Evolutionary conservation across 2,888 invertebrate species (phyloP).

Genomic region (Busseola fusca): DNA sequence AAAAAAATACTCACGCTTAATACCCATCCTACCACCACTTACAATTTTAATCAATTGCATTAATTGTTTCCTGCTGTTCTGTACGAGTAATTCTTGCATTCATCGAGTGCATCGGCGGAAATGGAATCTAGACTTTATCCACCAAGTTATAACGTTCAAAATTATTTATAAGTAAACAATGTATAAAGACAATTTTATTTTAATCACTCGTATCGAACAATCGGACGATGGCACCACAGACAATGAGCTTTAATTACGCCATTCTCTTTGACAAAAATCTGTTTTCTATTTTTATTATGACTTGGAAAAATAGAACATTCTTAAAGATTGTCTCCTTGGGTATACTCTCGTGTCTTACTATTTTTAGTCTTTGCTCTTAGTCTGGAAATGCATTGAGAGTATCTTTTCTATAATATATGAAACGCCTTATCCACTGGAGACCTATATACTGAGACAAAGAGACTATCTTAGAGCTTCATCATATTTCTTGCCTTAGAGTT

Average conservation of each 20-base stretch:
- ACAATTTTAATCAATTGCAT: constrained; percentile 75
- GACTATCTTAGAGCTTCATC: background rate
- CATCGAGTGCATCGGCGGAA: constrained; percentile 23
- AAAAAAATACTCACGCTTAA: constrained; percentile 47
- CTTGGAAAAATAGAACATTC: constrained; percentile 17
- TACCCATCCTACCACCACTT: constrained; percentile 59
- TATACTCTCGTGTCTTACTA: background rate
- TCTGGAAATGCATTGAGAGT: constrained; percentile 4
- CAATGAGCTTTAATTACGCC: constrained; percentile 78
- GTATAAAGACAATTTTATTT: constrained; percentile 74
- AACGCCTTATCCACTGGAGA: background rate
- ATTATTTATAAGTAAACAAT: constrained; percentile 31
- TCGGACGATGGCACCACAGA: constrained; percentile 72
- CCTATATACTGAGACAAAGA: background rate
- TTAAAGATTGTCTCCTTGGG: constrained; percentile 11
- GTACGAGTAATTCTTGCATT: constrained; percentile 58
- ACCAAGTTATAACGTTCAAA: constrained; percentile 15
- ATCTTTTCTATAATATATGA: background rate
- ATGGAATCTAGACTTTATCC: constrained; percentile 19
- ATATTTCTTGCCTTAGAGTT: background rate
- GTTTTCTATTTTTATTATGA: constrained; percentile 47
- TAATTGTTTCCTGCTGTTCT: constrained; percentile 72
- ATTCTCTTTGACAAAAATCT: constrained; percentile 68
- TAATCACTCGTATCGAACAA: constrained; percentile 77
- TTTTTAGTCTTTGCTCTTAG: constrained; percentile 1